phyloP scores from a whole-genome alignment of 2,888 invertebrate genomes.

The Pachymerium ferrugineum region DNA sequence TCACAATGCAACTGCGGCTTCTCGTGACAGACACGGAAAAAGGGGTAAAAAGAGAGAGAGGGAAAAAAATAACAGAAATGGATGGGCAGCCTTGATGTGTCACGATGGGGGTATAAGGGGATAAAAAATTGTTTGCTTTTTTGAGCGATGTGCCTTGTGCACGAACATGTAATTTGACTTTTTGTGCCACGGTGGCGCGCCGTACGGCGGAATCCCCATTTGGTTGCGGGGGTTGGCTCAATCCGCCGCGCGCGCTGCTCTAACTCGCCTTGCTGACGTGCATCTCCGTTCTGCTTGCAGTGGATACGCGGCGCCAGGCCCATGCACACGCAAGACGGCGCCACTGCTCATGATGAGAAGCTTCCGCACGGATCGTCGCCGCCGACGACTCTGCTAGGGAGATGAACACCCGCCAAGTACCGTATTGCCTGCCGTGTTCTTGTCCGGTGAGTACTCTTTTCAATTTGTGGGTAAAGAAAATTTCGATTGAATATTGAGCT shows the following conservation, averaged over 20 bases:
- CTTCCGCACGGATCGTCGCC: neutral
- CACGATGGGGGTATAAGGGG: too few relatives aligned
- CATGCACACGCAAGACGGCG: neutral
- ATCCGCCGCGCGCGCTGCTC: neutral
- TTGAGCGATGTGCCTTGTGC: neutral
- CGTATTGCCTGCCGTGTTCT: too few relatives aligned
- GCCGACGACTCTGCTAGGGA: neutral
- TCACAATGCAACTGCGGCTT: neutral
- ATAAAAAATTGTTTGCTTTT: conserved; percentile 1
- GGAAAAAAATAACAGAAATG: neutral
- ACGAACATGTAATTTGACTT: neutral
- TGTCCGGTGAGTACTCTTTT: too few relatives aligned
- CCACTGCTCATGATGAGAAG: neutral
- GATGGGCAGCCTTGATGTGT: conserved; percentile 6
- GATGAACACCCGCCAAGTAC: too few relatives aligned
- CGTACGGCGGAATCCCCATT: neutral
- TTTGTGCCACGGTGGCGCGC: neutral
- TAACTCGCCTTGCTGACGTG: neutral
- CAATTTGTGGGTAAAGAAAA: too few relatives aligned
- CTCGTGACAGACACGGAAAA: neutral
- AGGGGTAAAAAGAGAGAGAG: neutral
- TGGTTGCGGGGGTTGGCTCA: too few relatives aligned
- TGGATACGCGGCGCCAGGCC: neutral
- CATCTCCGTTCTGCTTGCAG: neutral
- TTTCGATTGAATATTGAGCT: too few relatives aligned